Conservation (phyloP, 2,888 invertebrate species). For the Lasius platythorax region DNA sequence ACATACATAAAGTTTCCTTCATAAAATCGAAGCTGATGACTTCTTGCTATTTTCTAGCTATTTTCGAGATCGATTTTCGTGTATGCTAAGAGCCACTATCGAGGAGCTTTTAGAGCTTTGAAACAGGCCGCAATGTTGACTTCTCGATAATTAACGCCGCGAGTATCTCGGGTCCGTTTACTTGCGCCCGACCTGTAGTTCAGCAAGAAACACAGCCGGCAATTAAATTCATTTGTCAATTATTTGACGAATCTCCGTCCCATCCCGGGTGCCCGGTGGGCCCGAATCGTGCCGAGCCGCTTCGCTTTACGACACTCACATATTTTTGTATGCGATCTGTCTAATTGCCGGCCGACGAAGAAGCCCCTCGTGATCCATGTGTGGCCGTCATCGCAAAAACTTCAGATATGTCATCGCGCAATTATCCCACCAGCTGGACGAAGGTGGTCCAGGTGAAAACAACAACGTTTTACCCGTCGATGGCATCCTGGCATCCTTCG, state of each 20-base stretch:
- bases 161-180: slow-evolving; percentile 69
- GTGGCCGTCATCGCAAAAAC: slow-evolving; percentile 65
- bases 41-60: not conserved
- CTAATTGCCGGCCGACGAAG: slow-evolving; percentile 76
- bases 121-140: slow-evolving; percentile 60
- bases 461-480: slow-evolving; percentile 57
- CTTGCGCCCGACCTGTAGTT: slow-evolving; percentile 46
- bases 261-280: slow-evolving; percentile 60
- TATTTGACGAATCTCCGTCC: slow-evolving; percentile 79
- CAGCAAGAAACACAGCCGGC: slow-evolving; percentile 76
- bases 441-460: slow-evolving; percentile 55
- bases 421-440: slow-evolving; percentile 56
- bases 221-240: slow-evolving; percentile 84
- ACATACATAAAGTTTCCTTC: not conserved
- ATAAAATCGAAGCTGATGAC: not conserved
- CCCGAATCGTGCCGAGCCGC: slow-evolving; percentile 59
- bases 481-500: not conserved
- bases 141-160: slow-evolving; percentile 71
- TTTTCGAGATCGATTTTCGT: not conserved
- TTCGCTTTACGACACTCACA: slow-evolving; percentile 80
- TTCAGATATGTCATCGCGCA: slow-evolving; percentile 65
- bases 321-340: slow-evolving; percentile 72
- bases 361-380: slow-evolving; percentile 57
- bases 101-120: slow-evolving; percentile 29
- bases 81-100: not conserved